Conservation (phyloP, 2,888 invertebrate species). For the Heliconius cydno region DNA sequence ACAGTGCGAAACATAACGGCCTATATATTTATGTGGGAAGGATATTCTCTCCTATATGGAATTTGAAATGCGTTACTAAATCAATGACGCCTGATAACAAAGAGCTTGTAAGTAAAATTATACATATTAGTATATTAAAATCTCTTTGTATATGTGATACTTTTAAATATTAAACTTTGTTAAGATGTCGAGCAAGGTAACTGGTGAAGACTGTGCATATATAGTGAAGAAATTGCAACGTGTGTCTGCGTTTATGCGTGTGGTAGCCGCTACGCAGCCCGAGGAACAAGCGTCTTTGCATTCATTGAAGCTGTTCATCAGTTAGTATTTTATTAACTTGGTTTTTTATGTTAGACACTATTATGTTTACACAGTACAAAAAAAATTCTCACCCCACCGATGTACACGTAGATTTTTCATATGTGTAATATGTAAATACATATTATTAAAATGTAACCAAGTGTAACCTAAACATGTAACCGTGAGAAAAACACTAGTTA, state of each 20-base stretch:
- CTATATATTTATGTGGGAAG: conserved; percentile 95
- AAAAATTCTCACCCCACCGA: too few relatives aligned
- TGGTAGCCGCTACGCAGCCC: conserved; percentile 68
- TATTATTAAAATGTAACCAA: too few relatives aligned
- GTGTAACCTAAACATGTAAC: too few relatives aligned
- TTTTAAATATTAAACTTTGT: not conserved
- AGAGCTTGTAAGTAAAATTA: conserved; percentile 80
- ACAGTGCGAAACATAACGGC: conserved; percentile 93
- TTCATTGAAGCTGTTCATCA: conserved; percentile 88
- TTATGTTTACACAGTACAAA: not conserved
- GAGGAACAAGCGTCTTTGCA: conserved; percentile 90
- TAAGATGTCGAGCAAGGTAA: conserved; percentile 87
- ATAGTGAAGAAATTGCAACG: conserved; percentile 90
- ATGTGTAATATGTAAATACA: too few relatives aligned
- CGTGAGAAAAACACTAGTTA: not conserved
- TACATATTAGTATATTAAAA: not conserved
- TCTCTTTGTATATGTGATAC: too few relatives aligned
- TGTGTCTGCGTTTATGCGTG: conserved; percentile 87
- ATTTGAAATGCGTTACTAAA: conserved; percentile 87
- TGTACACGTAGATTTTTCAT: too few relatives aligned
- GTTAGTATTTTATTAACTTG: conserved; percentile 57
- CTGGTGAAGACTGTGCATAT: conserved; percentile 87
- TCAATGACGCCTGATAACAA: conserved; percentile 79
- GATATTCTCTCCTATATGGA: conserved; percentile 95
- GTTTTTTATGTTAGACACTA: not conserved